Base-by-base conservation (phyloP, 2,113 vertebrate genomes). In the Planiliza haematocheilus region DNA sequence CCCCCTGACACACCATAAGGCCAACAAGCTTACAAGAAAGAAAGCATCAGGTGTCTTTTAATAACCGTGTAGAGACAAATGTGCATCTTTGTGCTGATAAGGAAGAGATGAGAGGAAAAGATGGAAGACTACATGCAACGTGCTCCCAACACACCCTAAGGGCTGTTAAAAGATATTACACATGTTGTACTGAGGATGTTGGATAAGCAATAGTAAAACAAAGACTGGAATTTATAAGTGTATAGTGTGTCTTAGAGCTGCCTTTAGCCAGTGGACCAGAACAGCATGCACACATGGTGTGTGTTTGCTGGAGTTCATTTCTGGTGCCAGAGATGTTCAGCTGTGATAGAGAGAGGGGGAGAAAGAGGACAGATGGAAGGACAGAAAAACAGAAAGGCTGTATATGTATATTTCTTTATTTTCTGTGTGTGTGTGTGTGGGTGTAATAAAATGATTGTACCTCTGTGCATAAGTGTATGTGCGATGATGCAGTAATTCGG, bases 71-170 rank as follows among this genome's bases (percentile, higher is more conserved):
- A 46, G 50, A 86, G 65, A 79, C 55, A 60, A 64, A 84, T 52
- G 62, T 52, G 71, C 45, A 75, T 87, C 81, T 34, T 20, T 50
- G 49, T 68, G 45, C 77, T 74, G 86, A 91, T 87, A 80, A 85
- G 83, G 48, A 63, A 49, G 63, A 75, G 38, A 85, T 62, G 68
- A 55, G 62, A 75, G 60, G 73, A 62, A 58, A 67, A 81, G 74
- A 85, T 71, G 66, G 79, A 81, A 46, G 59, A 18, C 77, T 42
- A 74, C 70, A 53, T 59, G 80, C 46, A 68, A 49, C 30, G 21
- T 48, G 50, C 62, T 42, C 51, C 58, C 46, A 66, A 74, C 34
- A 30, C 43, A 16, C 52, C 82, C 79, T 0, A 4, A n/a, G 81
- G 87, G 70, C 64, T 52, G 65, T 43, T 43, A 20, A 39, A 53